Base-by-base conservation (phyloP, 1,140 invertebrate genomes). In the Aphelenchoides avenae region DNA sequence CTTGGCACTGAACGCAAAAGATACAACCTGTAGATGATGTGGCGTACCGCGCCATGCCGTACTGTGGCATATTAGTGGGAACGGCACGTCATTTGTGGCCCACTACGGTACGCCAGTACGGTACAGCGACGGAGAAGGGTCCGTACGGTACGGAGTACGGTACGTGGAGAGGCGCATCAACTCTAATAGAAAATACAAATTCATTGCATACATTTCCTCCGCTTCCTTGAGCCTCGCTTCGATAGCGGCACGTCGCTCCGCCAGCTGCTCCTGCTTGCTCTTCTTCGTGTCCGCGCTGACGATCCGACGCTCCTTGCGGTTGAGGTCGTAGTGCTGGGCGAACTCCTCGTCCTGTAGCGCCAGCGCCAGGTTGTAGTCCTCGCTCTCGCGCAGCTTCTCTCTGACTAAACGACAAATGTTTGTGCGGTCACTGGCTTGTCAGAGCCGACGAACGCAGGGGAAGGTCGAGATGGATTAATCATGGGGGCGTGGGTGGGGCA, bases 201-300 rank as follows among this genome's bases (percentile, higher is more conserved):
- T 13, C 34, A 36, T 13, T 13, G 29, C 41, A 18, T n/a, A 51
- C 48, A 51, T 51, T 51, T 51, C 48, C 4, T n/a, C 48, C 20
- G 48, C 48, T 18, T 51, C 48, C n/a, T n/a, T 13, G 5, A 51
- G 3, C 18, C 41, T 3, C 31, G 22, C 13, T 26, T 51, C 48
- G 24, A 29, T 15, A n/a, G 48, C 48, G 5, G 51, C 20, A 22
- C n/a, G 22, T 15, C 15, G 31, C n/a, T n/a, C n/a, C n/a, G n/a
- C n/a, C n/a, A n/a, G n/a, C n/a, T n/a, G n/a, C 48, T 51, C 48
- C 48, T 51, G 31, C n/a, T 43, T 51, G 31, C 30, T 51, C 15
- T 9, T 51, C n/a, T 51, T 37, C 22, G 15, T n/a, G 40, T 51
- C 48, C 13, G 15, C 30, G 48, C 48, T 15, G n/a, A 51, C 51